Base-by-base conservation (phyloP, 1,140 invertebrate species). In the Drosophila sulfurigaster region DNA sequence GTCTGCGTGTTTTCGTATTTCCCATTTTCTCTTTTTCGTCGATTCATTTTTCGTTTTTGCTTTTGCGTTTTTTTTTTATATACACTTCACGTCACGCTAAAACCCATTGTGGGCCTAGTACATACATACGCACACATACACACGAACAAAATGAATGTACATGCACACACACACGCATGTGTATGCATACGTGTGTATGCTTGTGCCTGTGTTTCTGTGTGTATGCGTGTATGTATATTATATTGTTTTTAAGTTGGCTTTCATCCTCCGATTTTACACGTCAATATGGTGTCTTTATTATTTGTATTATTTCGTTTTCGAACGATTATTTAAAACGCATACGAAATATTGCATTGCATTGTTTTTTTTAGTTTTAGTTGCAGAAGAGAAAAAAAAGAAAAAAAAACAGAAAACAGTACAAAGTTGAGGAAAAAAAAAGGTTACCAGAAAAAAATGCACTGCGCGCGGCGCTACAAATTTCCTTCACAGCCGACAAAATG, bases 361-460 rank as follows among this genome's bases (percentile, higher is more conserved):
- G 38, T 68, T 69, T 35, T 5, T n/a, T 56, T 63, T 28, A 6
- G 5, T 11, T 41, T 41, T 43, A n/a, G 38, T 75, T 69, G 66
- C 25, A 72, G 59, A 68, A 25, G 3, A 25, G 20, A 60, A 67
- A 41, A 49, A 45, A 10, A 10, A 38, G 8, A 56, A 72, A 67
- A 68, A 60, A 67, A 41, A 49, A 45, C 63, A 41, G 46, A 58
- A 67, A 72, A 63, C 51, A 76, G 57, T 70, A 79, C 32, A 81
- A 72, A 32, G 68, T 77, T 67, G 46, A 79, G 52, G 52, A 41
- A 75, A 71, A 81, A 81, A 82, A 77, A 86, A 79, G 72, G 75
- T 87, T 87, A 87, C 82, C 82, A 87, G 82, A 87, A 88, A 87
- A 86, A 82, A 87, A 87, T 88, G 66, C 76, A 87, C 82, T 88